Evolutionary conservation across 2,113 vertebrate genomes (phyloP).

Genomic region (Lepus europaeus): DNA sequence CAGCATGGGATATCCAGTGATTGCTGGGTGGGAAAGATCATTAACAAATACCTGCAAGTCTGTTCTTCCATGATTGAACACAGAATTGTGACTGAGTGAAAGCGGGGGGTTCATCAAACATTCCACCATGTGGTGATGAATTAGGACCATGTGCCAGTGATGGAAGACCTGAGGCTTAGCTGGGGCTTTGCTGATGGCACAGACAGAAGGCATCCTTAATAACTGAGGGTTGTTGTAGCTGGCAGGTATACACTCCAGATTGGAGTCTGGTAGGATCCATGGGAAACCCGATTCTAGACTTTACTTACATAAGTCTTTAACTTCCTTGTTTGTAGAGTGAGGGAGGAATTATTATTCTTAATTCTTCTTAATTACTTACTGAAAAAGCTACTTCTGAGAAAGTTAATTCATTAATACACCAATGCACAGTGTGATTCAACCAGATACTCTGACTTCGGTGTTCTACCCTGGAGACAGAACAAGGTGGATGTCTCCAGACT

Average conservation of each 20-base stretch:
- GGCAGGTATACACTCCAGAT: not conserved
- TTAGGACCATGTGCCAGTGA: conserved; percentile 55
- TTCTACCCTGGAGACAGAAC: not conserved
- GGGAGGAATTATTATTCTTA: not conserved
- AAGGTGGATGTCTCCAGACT: not conserved
- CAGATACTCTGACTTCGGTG: not conserved
- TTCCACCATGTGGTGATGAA: conserved; percentile 75
- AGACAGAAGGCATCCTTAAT: not conserved
- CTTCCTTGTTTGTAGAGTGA: not conserved
- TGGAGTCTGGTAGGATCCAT: not conserved
- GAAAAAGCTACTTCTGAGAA: not conserved
- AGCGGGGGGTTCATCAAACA: conserved; percentile 14
- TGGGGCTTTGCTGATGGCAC: conserved; percentile 52
- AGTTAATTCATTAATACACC: not conserved
- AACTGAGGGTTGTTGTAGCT: not conserved
- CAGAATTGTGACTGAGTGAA: not conserved
- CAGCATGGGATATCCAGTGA: conserved; percentile 57
- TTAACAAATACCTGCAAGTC: not conserved
- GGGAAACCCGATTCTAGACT: not conserved
- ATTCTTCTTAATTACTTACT: not conserved
- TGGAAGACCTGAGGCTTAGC: conserved; percentile 44
- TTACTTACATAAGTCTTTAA: not conserved
- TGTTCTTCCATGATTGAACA: conserved; percentile 52
- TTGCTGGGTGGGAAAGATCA: conserved; percentile 48
- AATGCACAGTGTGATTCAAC: not conserved